Percentiles rank a stretch among this genome's conserved stretches.
Evolutionary conservation across 2,113 vertebrate genomes (phyloP).

Genomic region (Irena cyanogastra): DNA sequence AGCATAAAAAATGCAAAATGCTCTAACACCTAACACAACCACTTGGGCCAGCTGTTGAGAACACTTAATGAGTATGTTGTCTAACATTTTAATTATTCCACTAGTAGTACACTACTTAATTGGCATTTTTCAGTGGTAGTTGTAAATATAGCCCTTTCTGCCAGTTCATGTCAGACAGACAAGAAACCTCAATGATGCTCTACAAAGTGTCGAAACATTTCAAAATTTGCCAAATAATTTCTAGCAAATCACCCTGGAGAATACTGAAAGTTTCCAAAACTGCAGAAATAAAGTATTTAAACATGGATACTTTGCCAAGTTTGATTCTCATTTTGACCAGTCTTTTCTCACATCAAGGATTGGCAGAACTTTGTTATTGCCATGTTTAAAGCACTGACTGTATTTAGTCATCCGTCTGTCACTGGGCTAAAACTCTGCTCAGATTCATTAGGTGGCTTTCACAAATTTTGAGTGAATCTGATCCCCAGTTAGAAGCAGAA

Average conservation of each 20-base stretch:
- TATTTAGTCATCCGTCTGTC: slow-evolving; percentile 10
- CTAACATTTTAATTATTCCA: not conserved
- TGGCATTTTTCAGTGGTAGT: not conserved
- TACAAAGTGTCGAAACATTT: not conserved
- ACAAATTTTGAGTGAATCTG: slow-evolving; percentile 23
- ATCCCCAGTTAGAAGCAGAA: slow-evolving; percentile 20
- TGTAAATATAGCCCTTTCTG: not conserved
- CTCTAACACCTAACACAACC: not conserved
- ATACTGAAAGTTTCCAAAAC: not conserved
- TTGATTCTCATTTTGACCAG: not conserved
- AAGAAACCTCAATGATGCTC: not conserved
- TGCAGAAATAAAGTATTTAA: not conserved
- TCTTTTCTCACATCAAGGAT: not conserved
- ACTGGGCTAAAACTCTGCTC: slow-evolving; percentile 14
- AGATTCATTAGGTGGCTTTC: slow-evolving; percentile 35
- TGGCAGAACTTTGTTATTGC: not conserved
- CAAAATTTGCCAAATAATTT: not conserved
- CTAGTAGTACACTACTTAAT: not conserved
- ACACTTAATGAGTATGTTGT: not conserved
- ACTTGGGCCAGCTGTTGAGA: not conserved
- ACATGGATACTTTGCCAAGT: not conserved
- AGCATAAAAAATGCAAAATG: not conserved
- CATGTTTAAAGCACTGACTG: not conserved
- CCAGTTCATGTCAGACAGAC: not conserved
- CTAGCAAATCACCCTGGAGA: not conserved